Evolutionary conservation across 2,888 invertebrate species (phyloP).

Genomic region (Acholoe squamosa): DNA sequence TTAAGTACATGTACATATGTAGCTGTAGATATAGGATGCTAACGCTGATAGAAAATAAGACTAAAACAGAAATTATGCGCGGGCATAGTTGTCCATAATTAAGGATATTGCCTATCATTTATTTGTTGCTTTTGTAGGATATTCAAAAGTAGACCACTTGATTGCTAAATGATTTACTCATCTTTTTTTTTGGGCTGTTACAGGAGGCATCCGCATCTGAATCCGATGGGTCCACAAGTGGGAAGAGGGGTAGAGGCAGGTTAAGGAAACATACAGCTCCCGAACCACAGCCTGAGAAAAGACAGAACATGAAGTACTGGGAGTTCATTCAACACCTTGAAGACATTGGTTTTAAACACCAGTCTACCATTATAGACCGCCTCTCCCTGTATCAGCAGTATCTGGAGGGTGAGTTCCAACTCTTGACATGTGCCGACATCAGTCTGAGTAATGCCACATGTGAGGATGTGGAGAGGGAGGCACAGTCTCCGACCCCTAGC

Average conservation of each 20-base stretch:
- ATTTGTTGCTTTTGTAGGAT: no score
- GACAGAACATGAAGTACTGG: neutral
- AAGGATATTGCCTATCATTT: no score
- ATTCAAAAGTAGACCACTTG: no score
- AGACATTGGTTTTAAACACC: neutral
- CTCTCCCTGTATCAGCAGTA: constrained; percentile 30
- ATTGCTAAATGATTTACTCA: no score
- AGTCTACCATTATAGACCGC: neutral
- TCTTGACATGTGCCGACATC: neutral
- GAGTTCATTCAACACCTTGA: constrained; percentile 7
- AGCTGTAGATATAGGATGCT: no score
- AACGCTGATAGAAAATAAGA: no score
- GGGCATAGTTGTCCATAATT: no score
- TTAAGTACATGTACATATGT: no score
- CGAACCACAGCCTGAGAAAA: neutral
- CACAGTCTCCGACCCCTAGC: constrained; percentile 24
- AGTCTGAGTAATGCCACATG: neutral
- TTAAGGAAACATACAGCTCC: no score
- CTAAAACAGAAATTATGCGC: no score
- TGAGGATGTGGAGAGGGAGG: neutral
- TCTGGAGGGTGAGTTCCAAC: constrained; percentile 11
- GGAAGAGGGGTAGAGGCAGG: neutral
- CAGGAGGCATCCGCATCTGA: neutral
- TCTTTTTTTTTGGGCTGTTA: neutral
- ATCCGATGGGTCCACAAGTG: neutral